These are phyloP conservation scores for Redunca redunca DNA, from an alignment of 2,113 vertebrate genomes.

Conservation along the genomic window DNA sequence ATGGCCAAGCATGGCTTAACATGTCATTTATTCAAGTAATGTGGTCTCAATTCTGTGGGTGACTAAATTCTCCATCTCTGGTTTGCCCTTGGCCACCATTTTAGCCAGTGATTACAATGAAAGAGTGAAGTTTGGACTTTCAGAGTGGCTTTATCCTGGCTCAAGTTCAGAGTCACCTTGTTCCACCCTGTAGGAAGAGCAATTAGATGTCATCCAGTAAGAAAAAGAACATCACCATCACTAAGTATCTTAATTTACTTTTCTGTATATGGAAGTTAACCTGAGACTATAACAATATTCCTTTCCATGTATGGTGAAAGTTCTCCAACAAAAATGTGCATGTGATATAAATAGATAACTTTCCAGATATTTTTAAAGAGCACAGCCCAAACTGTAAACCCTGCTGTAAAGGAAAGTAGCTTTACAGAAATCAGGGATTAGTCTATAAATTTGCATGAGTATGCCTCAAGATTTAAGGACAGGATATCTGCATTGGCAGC, in stretches of 20 bases:
- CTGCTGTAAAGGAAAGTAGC: neutral
- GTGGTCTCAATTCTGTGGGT: conserved; percentile 22
- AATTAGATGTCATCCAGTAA: neutral
- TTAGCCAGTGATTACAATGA: neutral
- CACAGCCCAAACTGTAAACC: neutral
- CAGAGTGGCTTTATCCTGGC: neutral
- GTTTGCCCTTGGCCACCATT: conserved; percentile 54
- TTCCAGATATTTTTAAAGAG: neutral
- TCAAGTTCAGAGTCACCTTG: neutral
- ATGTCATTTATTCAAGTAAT: conserved; percentile 63
- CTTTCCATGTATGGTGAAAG: neutral
- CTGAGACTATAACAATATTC: neutral
- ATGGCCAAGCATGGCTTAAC: conserved; percentile 58
- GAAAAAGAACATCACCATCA: neutral
- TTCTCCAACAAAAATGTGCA: neutral
- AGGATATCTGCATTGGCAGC: too few species aligned
- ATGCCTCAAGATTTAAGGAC: neutral
- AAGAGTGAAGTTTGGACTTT: conserved; percentile 8
- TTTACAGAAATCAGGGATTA: neutral
- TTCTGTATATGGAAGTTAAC: neutral
- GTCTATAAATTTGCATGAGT: neutral
- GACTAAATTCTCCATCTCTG: conserved; percentile 38
- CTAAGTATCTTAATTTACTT: neutral
- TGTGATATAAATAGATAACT: neutral
- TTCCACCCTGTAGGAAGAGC: neutral